Base-by-base conservation (phyloP, 2,888 invertebrate genomes). In the Nematopogon swammerdamellus region DNA sequence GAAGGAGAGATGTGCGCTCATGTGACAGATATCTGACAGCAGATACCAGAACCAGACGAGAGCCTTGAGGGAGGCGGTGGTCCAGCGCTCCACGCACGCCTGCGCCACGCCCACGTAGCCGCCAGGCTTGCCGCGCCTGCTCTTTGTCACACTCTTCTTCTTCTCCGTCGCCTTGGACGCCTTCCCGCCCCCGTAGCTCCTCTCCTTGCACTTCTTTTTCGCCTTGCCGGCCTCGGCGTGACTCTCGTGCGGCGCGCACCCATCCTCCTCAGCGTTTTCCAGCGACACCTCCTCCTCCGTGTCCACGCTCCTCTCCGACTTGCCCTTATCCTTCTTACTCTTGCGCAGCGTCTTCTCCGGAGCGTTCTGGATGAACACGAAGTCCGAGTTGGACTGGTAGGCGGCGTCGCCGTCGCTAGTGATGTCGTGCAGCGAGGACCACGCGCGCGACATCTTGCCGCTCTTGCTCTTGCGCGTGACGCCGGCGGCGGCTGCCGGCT, bases 1-100 rank as follows among this genome's bases (percentile, higher is more conserved):
- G 68, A 86, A 81, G 50, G 85, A 80, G 52, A 89, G 81, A 65
- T 88, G 87, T 42, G 84, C 75, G 63, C 91, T 92, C 80, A 93
- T 86, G 52, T 87, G 86, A 57, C 88, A 84, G 57, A 92, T 89
- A 67, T 93, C 92, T 19, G 87, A 89, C 19, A 93, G 82, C 58
- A 93, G 75, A 71, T 88, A 87, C 55, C 89, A 75, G 52, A 93
- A 83, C 93, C 93, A 93, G 51, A 85, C 80, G 50, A 90, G 67
- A 51, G 91, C 84, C 59, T 81, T 85, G 64, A 82, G 72, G 5
- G 82, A 79, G 1, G 80, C 83, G 44, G 74, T 81, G 10, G 80
- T 74, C 84, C 85, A 85, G 51, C 81, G 79, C 52, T 82, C 77
- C 42, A 79, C 49, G 49, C 74, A 76, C 52, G 67, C 72, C 49